phyloP scores from a whole-genome alignment of 2,888 invertebrate genomes.

The Melanostoma mellinum region DNA sequence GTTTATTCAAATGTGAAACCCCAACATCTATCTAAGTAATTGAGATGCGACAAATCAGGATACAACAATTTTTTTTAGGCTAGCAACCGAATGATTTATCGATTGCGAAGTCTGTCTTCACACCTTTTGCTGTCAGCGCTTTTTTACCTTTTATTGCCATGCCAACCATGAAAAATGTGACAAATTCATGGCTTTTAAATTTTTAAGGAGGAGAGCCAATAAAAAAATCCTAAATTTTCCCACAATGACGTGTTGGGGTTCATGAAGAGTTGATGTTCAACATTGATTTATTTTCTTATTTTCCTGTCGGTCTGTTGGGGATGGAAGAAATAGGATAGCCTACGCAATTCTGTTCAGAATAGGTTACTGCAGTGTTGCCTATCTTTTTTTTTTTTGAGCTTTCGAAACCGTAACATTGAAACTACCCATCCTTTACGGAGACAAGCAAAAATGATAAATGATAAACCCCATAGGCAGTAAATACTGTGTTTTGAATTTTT shows the following conservation, averaged over 20 bases:
- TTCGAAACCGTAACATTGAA: not conserved
- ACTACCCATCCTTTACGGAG: too few relatives aligned
- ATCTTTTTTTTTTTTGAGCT: not conserved
- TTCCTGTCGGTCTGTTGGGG: not conserved
- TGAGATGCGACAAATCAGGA: slow-evolving; percentile 48
- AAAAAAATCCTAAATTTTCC: slow-evolving; percentile 11
- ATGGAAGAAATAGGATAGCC: not conserved
- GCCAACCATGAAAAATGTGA: slow-evolving; percentile 39
- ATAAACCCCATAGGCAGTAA: too few relatives aligned
- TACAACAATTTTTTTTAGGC: slow-evolving; percentile 17
- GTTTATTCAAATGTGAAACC: slow-evolving; percentile 40
- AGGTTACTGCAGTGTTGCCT: too few relatives aligned
- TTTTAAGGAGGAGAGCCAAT: not conserved
- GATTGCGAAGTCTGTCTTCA: slow-evolving; percentile 2
- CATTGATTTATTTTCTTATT: slow-evolving; percentile 39
- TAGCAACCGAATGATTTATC: slow-evolving; percentile 18
- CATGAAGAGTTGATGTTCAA: slow-evolving; percentile 17
- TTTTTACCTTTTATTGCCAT: slow-evolving; percentile 19
- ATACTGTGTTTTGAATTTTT: too few relatives aligned
- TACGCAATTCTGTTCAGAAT: too few relatives aligned
- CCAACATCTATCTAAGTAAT: slow-evolving; percentile 34
- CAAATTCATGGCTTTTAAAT: slow-evolving; percentile 47
- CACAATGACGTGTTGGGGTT: slow-evolving; percentile 13
- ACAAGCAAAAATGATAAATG: too few relatives aligned
- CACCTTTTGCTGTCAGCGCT: slow-evolving; percentile 32